phyloP scores from a whole-genome alignment of 2,113 vertebrate species.

The Ailurus styani region DNA sequence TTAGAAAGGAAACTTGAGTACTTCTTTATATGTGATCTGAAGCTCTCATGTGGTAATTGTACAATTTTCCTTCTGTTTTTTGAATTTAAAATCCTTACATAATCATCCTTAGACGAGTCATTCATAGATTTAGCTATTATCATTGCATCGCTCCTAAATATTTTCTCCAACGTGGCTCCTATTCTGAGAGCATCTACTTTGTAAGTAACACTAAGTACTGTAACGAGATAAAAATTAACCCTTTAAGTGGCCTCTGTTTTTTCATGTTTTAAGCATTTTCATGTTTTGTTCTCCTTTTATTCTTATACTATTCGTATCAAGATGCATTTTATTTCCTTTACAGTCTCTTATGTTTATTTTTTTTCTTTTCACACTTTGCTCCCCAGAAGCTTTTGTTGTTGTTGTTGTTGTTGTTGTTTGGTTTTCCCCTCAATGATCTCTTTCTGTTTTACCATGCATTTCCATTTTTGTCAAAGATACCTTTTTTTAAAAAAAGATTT shows the following conservation, averaged over 20 bases:
- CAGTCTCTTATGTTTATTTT: not conserved
- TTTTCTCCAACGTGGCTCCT: not conserved
- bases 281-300: not conserved
- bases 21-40: not conserved
- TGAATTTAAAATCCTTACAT: not conserved
- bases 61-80: not conserved
- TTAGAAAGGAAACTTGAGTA: not conserved
- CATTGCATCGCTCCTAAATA: not conserved
- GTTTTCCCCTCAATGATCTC: not conserved
- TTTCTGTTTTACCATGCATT: not conserved
- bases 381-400: not conserved
- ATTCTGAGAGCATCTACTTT: not conserved
- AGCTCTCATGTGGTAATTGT: not conserved
- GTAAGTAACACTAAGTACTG: not conserved
- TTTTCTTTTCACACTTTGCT: not conserved
- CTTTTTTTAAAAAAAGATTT: too few species aligned
- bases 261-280: not conserved
- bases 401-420: not conserved
- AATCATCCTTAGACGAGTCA: not conserved
- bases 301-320: not conserved
- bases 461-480: not conserved
- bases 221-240: not conserved
- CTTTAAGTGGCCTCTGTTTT: not conserved
- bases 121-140: not conserved
- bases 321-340: not conserved